Evolutionary conservation across 92 coral and sea anemone species (phyloP), one percentile per base, ranked within the genome.

Genomic region (Meandrina meandrites): DNA sequence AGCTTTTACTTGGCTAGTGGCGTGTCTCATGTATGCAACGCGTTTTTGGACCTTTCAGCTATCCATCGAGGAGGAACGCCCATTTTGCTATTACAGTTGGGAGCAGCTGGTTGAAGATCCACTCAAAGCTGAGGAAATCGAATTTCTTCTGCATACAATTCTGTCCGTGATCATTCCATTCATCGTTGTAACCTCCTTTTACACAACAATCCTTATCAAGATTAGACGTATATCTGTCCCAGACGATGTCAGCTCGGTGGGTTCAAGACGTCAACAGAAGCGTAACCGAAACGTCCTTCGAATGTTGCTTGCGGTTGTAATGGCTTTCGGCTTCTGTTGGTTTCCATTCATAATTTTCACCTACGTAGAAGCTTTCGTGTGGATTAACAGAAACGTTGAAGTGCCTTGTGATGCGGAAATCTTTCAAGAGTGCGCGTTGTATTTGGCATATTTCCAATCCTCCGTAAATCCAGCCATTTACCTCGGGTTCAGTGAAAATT

Each of bases 301-400:
- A 22, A 35, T 86, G 72, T 58, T 80, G 47, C 54, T 86, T 40
- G 64, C 77, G 4, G 80, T 86, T 27, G 89, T 86, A 2, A 27
- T 79, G 14, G 79, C 84, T n/a, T 86, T 68, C 22, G 89, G 84
- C 14, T 11, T 79, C n/a, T 86, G 89, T 28, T 86, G 89, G 89
- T 70, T 80, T 73, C 89, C 89, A 4, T 79, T 67, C 47, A 68
- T 69, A 70, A 42, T 53, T 21, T 86, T 50, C 71, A 21, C 42
- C 5, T 86, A 68, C 57, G 24, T 79, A 37, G 72, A 24, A 0
- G 70, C 58, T 37, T 86, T 62, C 57, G 50, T 36, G 13, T 86
- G 80, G 72, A 5, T 58, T 47, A 48, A 76, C 60, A 76, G 76
- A 1, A 27, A 27, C 37, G 34, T 51, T 1, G 58, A 68, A 8